phyloP scores from a whole-genome alignment of 2,797 vertebrate species.

The Channallabes apus region DNA sequence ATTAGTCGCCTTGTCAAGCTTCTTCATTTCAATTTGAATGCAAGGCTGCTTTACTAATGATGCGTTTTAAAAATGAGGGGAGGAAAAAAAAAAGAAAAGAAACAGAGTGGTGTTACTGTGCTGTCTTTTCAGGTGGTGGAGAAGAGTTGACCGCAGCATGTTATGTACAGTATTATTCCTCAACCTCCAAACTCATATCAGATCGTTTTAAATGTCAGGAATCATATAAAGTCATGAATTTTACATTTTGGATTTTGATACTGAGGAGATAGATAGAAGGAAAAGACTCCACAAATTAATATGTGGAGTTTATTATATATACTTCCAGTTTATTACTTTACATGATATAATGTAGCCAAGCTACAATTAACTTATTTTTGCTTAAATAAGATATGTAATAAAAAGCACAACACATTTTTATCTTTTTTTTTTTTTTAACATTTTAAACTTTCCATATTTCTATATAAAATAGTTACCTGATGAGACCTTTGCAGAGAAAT shows the following conservation, averaged over 20 bases:
- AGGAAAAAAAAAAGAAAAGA: background rate
- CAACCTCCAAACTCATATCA: background rate
- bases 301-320: too few relatives aligned
- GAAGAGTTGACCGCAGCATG: constrained; percentile 8
- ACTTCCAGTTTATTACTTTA: background rate
- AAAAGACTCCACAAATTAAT: background rate
- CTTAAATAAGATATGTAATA: background rate
- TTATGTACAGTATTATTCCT: background rate
- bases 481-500: background rate
- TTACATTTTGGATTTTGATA: background rate
- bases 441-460: too few relatives aligned
- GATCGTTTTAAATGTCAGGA: background rate
- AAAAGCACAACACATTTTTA: background rate
- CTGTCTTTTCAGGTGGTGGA: background rate
- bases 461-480: background rate
- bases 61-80: background rate
- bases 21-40: constrained; percentile 25
- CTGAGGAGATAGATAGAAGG: background rate
- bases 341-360: background rate
- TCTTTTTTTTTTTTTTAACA: too few relatives aligned
- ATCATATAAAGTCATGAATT: background rate
- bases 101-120: background rate
- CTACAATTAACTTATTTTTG: background rate
- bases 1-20: constrained; percentile 17
- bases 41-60: constrained; percentile 31